A percentile compares a stretch with the other conserved stretches of the same genome.
These are phyloP conservation scores for Anoncus sp. DNA, from an alignment of 2,888 invertebrate species.

Conservation along the genomic window DNA sequence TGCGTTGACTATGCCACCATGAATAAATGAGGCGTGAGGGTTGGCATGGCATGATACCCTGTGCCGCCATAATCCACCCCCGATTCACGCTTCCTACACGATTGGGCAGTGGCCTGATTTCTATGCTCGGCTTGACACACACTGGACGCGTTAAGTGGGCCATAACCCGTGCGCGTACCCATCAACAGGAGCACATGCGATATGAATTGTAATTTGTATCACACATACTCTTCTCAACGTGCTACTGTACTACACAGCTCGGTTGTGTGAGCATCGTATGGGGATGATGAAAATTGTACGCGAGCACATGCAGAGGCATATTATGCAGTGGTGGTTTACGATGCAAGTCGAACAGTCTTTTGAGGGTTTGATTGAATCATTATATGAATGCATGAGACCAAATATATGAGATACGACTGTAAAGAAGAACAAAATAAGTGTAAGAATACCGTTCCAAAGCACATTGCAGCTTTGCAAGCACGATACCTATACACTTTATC, in stretches of 20 bases:
- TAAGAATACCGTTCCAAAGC: too few species aligned
- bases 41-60: slow-evolving; percentile 46
- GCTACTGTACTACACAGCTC: background rate
- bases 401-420: too few species aligned
- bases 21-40: slow-evolving; percentile 56
- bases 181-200: slow-evolving; percentile 43
- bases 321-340: background rate
- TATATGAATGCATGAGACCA: background rate
- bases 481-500: too few species aligned
- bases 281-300: background rate
- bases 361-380: background rate
- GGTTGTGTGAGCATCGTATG: background rate
- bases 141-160: slow-evolving; percentile 54
- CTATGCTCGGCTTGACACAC: slow-evolving; percentile 67
- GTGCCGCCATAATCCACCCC: slow-evolving; percentile 44
- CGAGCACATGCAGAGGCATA: background rate
- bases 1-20: slow-evolving; percentile 27
- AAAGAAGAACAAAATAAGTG: background rate
- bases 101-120: slow-evolving; percentile 78
- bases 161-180: slow-evolving; percentile 41
- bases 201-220: slow-evolving; percentile 41
- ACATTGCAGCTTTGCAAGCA: too few species aligned
- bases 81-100: slow-evolving; percentile 61
- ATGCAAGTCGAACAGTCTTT: background rate
- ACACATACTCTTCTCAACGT: slow-evolving; percentile 9